Evolutionary conservation across 23 tunicate genomes (phyloP), one percentile per base, ranked within the genome.

Genomic region (Halocynthia aurantium): DNA sequence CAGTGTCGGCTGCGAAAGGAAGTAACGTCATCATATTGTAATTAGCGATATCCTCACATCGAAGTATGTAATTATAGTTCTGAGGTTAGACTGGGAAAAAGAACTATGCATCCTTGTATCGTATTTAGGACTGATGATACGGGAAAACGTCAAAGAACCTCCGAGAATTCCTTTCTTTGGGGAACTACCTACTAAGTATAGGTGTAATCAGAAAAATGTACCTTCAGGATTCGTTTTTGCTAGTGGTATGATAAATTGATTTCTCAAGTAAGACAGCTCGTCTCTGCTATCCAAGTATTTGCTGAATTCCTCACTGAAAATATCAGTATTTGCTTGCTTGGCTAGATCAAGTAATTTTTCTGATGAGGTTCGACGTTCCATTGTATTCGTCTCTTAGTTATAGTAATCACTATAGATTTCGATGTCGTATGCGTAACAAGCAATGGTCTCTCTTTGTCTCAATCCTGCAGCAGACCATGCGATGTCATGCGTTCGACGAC

Each of bases 241-340:
- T 13, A 0, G 8, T 4, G 91, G 91, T 57, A 68, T n/a, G 13
- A 53, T 8, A 52, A 86, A 86, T 19, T 81, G 71, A 10, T 86
- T 15, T 55, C 81, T 67, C 20, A 86, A 75, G 40, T 57, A 49
- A 12, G 85, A 50, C 53, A 86, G 52, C 8, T 53, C 58, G 52
- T 86, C 85, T 10, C 81, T 74, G 12, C 21, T 53, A 72, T 86
- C 91, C 60, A 86, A 61, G 31, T 19, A 74, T 20, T 74, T 20
- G 17, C 52, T 40, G 55, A 86, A 86, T 7, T 75, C 58, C 75
- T 86, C 77, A 75, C 55, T 65, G n/a, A 81, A 55, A 54, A 83
- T 67, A 63, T 77, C 55, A 18, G 64, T 15, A 60, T 17, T 60
- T 31, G 2, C 44, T 31, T 31, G 44, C 44, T 31, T 31, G 44